These are phyloP conservation scores for Choloepus hoffmanni DNA, from an alignment of 2,113 vertebrate species.

Conservation along the genomic window DNA sequence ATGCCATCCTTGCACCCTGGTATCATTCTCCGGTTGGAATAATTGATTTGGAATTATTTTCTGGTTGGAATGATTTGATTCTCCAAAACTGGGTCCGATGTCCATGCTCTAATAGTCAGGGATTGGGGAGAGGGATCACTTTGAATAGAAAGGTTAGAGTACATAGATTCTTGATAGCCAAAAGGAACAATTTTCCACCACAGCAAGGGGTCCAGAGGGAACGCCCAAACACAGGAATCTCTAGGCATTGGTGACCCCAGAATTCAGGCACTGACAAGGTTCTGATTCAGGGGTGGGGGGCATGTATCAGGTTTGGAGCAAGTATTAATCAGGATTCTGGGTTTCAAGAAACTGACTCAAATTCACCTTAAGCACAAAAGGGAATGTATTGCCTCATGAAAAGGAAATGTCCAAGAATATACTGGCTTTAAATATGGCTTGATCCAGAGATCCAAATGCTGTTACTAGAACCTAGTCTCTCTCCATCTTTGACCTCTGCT, in stretches of 20 bases:
- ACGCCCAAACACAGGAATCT: background rate
- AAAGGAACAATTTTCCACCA: background rate
- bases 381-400: background rate
- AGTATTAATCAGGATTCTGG: background rate
- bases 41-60: background rate
- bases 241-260: background rate
- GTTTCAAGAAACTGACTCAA: background rate
- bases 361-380: background rate
- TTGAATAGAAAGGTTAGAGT: background rate
- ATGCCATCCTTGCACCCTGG: background rate
- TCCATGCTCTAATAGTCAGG: background rate
- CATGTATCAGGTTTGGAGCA: background rate
- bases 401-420: background rate
- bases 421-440: background rate
- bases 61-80: background rate
- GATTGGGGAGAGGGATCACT: background rate
- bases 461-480: background rate
- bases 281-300: background rate
- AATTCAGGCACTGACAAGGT: background rate
- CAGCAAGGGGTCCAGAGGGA: background rate
- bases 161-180: background rate
- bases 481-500: background rate
- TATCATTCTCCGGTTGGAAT: background rate
- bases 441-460: background rate
- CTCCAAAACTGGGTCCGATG: background rate